phyloP scores from a whole-genome alignment of 1,140 invertebrate genomes.

The Drosophila sulfurigaster region DNA sequence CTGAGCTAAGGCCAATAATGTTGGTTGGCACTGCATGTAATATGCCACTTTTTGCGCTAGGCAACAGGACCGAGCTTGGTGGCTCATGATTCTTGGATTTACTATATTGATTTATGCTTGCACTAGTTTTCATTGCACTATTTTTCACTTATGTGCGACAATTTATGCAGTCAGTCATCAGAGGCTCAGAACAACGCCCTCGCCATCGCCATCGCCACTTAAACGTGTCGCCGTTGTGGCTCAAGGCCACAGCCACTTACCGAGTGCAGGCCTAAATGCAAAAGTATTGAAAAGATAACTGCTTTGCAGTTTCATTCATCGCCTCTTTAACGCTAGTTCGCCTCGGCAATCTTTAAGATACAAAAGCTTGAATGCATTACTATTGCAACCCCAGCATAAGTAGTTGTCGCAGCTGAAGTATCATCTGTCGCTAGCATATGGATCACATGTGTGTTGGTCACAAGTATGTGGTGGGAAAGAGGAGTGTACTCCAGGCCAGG shows the following conservation, averaged over 20 bases:
- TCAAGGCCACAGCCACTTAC: constrained; percentile 69
- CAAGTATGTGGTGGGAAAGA: constrained; percentile 17
- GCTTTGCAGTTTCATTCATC: neutral
- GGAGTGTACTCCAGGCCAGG: constrained; percentile 20
- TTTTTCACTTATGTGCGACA: constrained; percentile 56
- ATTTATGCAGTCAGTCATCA: constrained; percentile 44
- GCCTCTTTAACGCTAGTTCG: constrained; percentile 14
- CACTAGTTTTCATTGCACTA: constrained; percentile 68
- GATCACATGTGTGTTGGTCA: neutral
- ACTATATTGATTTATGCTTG: constrained; percentile 75
- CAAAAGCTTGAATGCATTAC: constrained; percentile 7
- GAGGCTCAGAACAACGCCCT: neutral
- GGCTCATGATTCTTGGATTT: constrained; percentile 19
- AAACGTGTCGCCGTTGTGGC: constrained; percentile 26
- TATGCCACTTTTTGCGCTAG: constrained; percentile 31
- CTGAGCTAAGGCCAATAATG: constrained; percentile 26
- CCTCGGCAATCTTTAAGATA: constrained; percentile 16
- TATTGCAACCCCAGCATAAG: neutral
- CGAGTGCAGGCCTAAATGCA: constrained; percentile 40
- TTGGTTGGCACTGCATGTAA: constrained; percentile 24
- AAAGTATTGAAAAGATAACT: constrained; percentile 21
- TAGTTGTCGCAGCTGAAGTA: constrained; percentile 31
- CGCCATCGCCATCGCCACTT: constrained; percentile 28
- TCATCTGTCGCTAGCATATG: constrained; percentile 21
- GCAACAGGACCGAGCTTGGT: neutral